A percentile compares a stretch with the other conserved stretches of the same genome.
Evolutionary conservation across 2,113 vertebrate genomes (phyloP).

Genomic region (Cavia porcellus): DNA sequence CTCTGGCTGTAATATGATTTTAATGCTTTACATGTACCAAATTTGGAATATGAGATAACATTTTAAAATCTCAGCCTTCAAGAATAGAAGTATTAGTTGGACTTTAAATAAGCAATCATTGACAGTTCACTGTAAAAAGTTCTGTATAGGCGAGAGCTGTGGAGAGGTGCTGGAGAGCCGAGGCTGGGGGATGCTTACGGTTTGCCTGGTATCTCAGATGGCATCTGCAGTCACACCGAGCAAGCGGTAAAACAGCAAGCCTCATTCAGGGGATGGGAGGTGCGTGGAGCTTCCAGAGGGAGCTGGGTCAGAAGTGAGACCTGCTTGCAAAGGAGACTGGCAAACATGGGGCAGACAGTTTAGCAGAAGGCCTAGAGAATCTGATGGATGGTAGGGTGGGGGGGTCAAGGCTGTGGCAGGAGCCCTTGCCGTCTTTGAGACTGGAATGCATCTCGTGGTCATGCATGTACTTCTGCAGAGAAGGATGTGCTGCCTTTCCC

Average conservation of each 20-base stretch:
- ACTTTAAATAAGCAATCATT: not conserved
- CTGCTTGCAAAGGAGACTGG: not conserved
- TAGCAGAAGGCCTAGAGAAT: not conserved
- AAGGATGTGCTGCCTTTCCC: not conserved
- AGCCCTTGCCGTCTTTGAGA: not conserved
- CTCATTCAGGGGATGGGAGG: not conserved
- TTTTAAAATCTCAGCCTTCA: not conserved
- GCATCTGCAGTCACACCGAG: not conserved
- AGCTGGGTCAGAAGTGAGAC: not conserved
- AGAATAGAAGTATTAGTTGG: not conserved
- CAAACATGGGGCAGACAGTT: not conserved
- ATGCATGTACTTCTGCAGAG: not conserved
- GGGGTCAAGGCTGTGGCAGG: not conserved
- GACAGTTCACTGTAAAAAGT: not conserved
- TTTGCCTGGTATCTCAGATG: not conserved
- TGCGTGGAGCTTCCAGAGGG: too few species aligned
- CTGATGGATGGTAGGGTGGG: not conserved
- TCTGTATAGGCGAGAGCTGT: not conserved
- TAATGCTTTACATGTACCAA: not conserved
- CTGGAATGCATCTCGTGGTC: not conserved
- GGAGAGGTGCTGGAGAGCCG: not conserved
- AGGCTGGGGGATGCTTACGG: not conserved
- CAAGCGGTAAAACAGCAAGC: not conserved
- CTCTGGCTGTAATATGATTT: not conserved
- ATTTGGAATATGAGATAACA: not conserved